Conservation (phyloP, 2,797 vertebrate species). For the Rhinatrema bivittatum region DNA sequence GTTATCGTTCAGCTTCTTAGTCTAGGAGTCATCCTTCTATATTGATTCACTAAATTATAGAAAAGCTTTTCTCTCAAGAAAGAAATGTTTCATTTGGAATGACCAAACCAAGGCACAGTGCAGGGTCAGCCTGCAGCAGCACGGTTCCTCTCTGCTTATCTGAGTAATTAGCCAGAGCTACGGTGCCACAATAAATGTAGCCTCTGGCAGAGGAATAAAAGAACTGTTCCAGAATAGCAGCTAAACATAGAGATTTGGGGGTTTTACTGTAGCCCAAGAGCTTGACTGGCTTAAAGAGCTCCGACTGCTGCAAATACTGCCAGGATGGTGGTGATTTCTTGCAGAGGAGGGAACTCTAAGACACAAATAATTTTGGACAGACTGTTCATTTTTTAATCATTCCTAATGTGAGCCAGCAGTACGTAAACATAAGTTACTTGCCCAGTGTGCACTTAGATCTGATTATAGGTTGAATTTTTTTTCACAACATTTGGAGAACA, state of each 20-base stretch:
- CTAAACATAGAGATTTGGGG: conserved; percentile 8
- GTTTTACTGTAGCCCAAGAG: background rate
- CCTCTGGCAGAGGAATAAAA: background rate
- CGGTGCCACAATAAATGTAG: conserved; percentile 15
- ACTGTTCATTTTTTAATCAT: background rate
- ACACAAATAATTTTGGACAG: conserved; percentile 3
- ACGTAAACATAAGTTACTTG: conserved; percentile 7
- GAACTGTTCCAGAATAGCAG: conserved; percentile 4
- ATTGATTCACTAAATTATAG: conserved; percentile 22
- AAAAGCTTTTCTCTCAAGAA: conserved; percentile 13
- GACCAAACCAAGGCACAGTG: conserved; percentile 8
- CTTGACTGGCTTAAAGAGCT: background rate
- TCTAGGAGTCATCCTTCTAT: too few species aligned
- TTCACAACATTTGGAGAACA: too few species aligned
- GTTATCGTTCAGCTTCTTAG: too few species aligned
- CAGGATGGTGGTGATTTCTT: background rate
- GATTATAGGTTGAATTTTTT: too few species aligned
- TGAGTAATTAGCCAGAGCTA: conserved; percentile 13
- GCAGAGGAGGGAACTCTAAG: conserved; percentile 1
- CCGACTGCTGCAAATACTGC: background rate
- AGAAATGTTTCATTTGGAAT: background rate
- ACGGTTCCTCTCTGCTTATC: conserved; percentile 4
- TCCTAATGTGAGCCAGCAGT: background rate
- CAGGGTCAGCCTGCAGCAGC: too few species aligned
- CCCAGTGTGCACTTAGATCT: too few species aligned